Evolutionary conservation across 2,113 vertebrate species (phyloP).

Genomic region (human): DNA sequence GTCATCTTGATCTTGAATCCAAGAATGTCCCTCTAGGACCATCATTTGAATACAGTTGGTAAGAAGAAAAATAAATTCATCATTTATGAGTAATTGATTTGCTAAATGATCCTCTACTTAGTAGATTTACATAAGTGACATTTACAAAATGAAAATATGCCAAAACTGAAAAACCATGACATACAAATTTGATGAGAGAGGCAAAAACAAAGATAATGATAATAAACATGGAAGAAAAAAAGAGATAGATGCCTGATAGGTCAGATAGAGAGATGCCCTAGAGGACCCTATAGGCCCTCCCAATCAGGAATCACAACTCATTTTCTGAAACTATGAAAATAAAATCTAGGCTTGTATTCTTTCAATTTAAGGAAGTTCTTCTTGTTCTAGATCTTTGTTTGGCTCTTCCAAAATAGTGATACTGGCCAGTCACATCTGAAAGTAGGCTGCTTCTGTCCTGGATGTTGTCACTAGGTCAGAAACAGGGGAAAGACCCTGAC

Average conservation of each 20-base stretch:
- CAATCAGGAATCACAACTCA: neutral
- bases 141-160: neutral
- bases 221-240: neutral
- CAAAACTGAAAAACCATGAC: neutral
- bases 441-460: slow-evolving; percentile 53
- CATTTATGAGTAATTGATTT: neutral
- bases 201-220: neutral
- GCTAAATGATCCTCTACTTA: neutral
- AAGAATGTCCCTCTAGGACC: neutral
- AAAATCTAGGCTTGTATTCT: slow-evolving; percentile 6
- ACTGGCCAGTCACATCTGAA: slow-evolving; percentile 44
- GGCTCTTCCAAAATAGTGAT: slow-evolving; percentile 30
- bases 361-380: slow-evolving; percentile 28
- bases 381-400: slow-evolving; percentile 34
- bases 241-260: neutral
- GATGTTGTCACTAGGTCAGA: slow-evolving; percentile 69
- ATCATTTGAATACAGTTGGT: neutral
- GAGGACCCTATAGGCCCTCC: neutral
- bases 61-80: neutral
- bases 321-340: slow-evolving; percentile 46
- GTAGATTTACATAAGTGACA: neutral
- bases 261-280: neutral
- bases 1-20: neutral
- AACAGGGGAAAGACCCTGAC: slow-evolving; percentile 67
- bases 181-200: neutral